These are phyloP conservation scores for Python bivittatus DNA, from an alignment of 2,113 vertebrate species.

Conservation along the genomic window DNA sequence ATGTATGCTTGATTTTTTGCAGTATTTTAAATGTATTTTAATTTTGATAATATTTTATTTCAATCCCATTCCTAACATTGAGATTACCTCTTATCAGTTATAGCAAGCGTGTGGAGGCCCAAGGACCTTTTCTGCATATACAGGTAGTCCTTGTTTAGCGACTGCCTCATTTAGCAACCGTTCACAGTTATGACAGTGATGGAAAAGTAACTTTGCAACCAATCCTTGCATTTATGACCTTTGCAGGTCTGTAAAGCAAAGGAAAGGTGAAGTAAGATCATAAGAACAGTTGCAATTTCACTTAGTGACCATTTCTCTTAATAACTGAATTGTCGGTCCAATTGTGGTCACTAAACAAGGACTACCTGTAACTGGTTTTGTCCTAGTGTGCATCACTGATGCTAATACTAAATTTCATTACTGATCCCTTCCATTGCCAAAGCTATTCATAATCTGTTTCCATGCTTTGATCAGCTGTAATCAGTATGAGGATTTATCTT, in stretches of 20 bases:
- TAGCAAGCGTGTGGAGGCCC: not conserved
- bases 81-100: not conserved
- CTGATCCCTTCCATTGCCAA: not conserved
- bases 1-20: not conserved
- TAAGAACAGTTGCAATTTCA: not conserved
- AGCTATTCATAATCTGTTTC: not conserved
- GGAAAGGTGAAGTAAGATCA: not conserved
- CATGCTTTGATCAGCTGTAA: not conserved
- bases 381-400: not conserved
- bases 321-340: not conserved
- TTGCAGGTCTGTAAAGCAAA: not conserved
- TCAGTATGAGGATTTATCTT: not conserved
- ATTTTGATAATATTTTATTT: not conserved
- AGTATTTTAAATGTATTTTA: not conserved
- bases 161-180: not conserved
- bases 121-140: not conserved
- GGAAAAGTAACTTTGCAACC: not conserved
- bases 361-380: not conserved
- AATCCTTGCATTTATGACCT: not conserved
- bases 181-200: not conserved
- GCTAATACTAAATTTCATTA: not conserved
- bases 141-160: not conserved
- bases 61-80: not conserved
- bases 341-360: not conserved
- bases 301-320: not conserved